These are phyloP conservation scores for Amphibalanus amphitrite DNA, from an alignment of 1,140 invertebrate species.

Conservation along the genomic window DNA sequence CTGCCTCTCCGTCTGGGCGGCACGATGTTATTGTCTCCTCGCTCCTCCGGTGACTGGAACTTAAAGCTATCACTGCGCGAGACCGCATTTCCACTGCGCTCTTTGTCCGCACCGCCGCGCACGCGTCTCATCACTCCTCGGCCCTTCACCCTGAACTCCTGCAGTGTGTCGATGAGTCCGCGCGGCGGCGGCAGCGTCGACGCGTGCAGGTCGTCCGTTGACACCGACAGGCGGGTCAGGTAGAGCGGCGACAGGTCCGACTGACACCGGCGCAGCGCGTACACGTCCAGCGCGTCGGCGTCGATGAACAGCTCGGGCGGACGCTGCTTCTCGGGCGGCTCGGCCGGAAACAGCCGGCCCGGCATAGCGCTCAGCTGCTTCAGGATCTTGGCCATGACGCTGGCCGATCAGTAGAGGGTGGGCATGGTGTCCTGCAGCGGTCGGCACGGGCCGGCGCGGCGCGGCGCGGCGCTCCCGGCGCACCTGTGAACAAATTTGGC, in stretches of 20 bases:
- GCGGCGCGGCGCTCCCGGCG: too few species aligned
- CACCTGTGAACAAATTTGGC: neutral
- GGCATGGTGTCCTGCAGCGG: too few species aligned
- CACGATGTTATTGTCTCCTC: neutral
- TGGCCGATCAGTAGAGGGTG: neutral
- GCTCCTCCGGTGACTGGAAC: neutral
- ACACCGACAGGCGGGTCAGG: neutral
- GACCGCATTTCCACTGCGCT: neutral
- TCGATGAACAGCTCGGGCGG: neutral
- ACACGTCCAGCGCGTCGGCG: neutral
- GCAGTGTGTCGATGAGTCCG: neutral
- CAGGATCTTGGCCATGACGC: neutral
- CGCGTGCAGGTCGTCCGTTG: neutral
- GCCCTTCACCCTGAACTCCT: neutral
- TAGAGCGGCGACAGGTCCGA: neutral
- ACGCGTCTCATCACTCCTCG: neutral
- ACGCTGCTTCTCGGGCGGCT: neutral
- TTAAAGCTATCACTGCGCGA: neutral
- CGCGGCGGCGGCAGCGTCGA: neutral
- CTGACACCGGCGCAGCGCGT: neutral
- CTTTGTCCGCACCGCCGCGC: neutral
- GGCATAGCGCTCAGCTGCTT: neutral
- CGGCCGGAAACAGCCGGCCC: neutral
- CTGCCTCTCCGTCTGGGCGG: too few species aligned
- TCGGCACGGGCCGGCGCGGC: too few species aligned